These are phyloP conservation scores for Phodopus roborovskii DNA, from an alignment of 2,113 vertebrate species.

Conservation along the genomic window DNA sequence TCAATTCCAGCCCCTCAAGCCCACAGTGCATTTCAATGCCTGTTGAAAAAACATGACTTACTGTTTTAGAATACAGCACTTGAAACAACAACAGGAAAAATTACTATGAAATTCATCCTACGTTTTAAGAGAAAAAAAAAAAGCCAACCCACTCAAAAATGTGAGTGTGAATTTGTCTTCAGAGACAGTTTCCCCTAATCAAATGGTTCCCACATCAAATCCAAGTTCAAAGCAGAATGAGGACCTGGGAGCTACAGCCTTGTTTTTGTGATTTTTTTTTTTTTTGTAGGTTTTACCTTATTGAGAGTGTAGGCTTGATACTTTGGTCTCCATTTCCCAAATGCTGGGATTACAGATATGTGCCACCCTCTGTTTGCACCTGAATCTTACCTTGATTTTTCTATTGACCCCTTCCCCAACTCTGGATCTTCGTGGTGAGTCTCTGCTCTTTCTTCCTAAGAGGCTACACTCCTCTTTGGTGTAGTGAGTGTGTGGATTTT, in stretches of 20 bases:
- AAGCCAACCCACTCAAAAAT: conserved; percentile 73
- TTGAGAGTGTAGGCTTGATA: not conserved
- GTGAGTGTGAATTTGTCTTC: conserved; percentile 63
- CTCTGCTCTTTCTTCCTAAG: not conserved
- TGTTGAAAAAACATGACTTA: conserved; percentile 73
- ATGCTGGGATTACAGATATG: not conserved
- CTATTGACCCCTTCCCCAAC: not conserved
- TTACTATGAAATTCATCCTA: conserved; percentile 78
- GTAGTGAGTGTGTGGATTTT: not conserved
- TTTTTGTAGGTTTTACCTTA: not conserved
- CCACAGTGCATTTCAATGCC: conserved; percentile 60
- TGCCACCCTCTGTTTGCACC: not conserved
- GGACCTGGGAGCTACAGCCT: not conserved
- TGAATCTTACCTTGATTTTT: not conserved
- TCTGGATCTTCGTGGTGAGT: not conserved
- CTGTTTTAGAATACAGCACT: conserved; percentile 76
- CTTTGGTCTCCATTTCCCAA: not conserved
- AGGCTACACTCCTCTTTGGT: not conserved
- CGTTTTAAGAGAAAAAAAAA: conserved; percentile 48
- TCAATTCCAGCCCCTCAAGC: conserved; percentile 59
- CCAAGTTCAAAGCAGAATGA: not conserved
- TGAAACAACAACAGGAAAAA: conserved; percentile 71
- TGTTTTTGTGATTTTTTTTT: not conserved
- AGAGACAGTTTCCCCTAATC: conserved; percentile 12
- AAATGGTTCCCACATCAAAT: not conserved